Evolutionary conservation across 2,888 invertebrate genomes (phyloP).

Genomic region (Scaptodrosophila latifasciaeformis): DNA sequence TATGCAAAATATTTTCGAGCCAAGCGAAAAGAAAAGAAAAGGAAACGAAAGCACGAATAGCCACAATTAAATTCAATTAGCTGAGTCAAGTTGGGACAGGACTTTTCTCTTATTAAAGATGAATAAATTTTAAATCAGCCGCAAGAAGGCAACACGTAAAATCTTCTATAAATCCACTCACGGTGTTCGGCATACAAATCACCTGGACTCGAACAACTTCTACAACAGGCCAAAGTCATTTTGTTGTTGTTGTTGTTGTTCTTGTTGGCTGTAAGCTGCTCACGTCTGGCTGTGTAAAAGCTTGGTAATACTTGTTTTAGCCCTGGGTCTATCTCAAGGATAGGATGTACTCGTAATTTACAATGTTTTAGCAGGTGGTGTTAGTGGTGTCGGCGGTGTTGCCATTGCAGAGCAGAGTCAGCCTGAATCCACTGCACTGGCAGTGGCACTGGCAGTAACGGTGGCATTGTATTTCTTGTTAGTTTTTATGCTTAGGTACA

Average conservation of each 20-base stretch:
- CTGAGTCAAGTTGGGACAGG: background rate
- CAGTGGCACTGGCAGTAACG: slow-evolving; percentile 6
- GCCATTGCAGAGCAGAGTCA: slow-evolving; percentile 6
- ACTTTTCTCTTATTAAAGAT: background rate
- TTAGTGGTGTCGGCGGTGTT: background rate
- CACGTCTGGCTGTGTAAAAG: slow-evolving; percentile 36
- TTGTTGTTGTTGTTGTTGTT: slow-evolving; percentile 12
- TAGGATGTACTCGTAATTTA: slow-evolving; percentile 37
- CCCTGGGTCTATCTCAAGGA: slow-evolving; percentile 1
- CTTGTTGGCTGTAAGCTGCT: slow-evolving; percentile 26
- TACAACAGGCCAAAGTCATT: background rate
- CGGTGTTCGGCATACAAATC: slow-evolving; percentile 13
- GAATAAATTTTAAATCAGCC: background rate
- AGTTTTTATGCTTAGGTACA: slow-evolving; percentile 30
- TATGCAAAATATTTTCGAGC: no score
- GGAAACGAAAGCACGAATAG: no score
- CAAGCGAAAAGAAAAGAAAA: no score
- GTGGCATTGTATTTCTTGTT: slow-evolving; percentile 19
- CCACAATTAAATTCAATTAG: background rate
- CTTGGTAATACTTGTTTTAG: slow-evolving; percentile 39
- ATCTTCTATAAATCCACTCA: slow-evolving; percentile 16
- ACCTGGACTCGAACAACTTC: slow-evolving; percentile 2
- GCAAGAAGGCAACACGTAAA: background rate
- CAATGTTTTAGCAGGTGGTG: slow-evolving; percentile 59
- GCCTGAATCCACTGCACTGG: no score